These are phyloP conservation scores for Acheta domesticus DNA, from an alignment of 2,888 invertebrate species.

Conservation along the genomic window DNA sequence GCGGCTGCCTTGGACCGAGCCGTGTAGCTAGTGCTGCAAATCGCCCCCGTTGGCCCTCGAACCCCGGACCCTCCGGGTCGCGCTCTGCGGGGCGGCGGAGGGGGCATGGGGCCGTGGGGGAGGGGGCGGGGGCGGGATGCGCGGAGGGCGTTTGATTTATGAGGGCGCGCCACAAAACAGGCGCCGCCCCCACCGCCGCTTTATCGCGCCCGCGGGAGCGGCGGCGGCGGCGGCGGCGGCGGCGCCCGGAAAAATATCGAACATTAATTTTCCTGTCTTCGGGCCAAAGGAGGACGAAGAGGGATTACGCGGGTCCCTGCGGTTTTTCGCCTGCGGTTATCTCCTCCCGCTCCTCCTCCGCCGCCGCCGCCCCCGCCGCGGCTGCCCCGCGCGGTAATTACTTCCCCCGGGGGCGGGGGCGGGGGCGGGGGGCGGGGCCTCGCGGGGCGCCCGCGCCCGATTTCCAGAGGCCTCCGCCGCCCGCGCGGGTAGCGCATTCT, in stretches of 20 bases:
- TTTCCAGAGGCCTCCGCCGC: no score
- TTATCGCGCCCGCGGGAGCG: conserved; percentile 11
- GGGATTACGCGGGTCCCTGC: background rate
- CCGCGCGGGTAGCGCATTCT: no score
- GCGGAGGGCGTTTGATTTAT: background rate
- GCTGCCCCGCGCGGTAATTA: background rate
- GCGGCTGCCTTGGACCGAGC: no score
- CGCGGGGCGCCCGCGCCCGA: background rate
- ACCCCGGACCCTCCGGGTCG: background rate
- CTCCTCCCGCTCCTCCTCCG: background rate
- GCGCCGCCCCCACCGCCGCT: background rate
- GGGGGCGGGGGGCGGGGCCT: background rate
- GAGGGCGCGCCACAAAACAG: conserved; percentile 1
- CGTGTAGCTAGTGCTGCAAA: no score
- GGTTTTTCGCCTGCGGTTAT: background rate
- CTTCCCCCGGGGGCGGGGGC: background rate
- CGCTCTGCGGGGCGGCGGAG: background rate
- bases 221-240: background rate
- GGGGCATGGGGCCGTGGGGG: background rate
- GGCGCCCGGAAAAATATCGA: conserved; percentile 24
- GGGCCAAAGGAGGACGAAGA: conserved; percentile 22
- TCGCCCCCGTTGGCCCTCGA: no score
- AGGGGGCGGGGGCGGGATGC: background rate
- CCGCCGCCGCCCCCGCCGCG: no score
- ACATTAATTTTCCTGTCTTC: conserved; percentile 29